Evolutionary conservation across 1,140 invertebrate genomes (phyloP).

Genomic region (Babylonia areolata): DNA sequence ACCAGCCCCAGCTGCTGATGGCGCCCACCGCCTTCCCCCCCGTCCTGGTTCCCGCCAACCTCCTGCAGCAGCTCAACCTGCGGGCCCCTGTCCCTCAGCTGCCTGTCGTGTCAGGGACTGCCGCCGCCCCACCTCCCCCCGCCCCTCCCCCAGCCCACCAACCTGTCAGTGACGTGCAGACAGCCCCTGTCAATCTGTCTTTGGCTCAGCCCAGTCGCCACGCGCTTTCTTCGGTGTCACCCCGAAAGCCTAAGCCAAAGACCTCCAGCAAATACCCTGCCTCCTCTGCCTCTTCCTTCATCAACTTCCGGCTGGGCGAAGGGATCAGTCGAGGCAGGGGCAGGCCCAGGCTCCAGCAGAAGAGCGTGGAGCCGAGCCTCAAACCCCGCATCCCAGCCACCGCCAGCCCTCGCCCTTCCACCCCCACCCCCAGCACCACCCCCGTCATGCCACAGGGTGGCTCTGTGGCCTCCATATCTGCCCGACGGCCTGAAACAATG

Average conservation of each 20-base stretch:
- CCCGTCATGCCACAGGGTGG: background rate
- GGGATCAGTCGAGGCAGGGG: background rate
- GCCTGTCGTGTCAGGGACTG: background rate
- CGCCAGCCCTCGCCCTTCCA: background rate
- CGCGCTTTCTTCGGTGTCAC: slow-evolving; percentile 1
- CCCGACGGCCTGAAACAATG: slow-evolving; percentile 17
- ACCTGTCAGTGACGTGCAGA: background rate
- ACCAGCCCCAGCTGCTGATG: slow-evolving; percentile 15
- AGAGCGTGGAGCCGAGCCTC: background rate
- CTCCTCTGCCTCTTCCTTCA: no score
- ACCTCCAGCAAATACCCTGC: no score
- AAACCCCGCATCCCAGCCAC: background rate
- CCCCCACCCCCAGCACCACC: background rate
- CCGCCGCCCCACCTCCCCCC: no score
- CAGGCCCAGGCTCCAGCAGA: background rate
- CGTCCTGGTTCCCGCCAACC: background rate
- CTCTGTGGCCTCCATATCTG: background rate
- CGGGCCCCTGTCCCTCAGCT: background rate
- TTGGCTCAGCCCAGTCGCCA: background rate
- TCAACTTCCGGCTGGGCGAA: background rate
- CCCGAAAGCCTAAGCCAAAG: background rate
- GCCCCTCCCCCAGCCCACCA: background rate
- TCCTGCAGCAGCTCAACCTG: slow-evolving; percentile 12
- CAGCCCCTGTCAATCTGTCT: slow-evolving; percentile 31
- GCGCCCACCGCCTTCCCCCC: background rate